Conservation (phyloP, 2,113 vertebrate genomes). For the Grammomys dolichurus region DNA sequence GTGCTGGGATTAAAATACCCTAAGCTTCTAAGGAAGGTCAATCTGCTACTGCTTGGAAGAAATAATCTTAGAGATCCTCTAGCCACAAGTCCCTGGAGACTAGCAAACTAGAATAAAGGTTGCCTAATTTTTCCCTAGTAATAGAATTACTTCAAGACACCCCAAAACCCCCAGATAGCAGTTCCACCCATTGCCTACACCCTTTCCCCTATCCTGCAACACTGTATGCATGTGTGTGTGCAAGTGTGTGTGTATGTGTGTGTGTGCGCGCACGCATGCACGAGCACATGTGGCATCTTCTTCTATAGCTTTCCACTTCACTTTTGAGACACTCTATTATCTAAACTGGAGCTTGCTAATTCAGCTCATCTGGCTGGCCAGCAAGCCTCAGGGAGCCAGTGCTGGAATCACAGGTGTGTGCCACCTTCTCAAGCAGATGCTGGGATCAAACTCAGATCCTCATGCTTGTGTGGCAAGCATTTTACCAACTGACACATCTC, state of each 20-base stretch:
- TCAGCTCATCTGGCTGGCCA: not conserved
- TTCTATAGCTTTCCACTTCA: not conserved
- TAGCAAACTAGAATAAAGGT: constrained; percentile 37
- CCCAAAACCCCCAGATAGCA: not conserved
- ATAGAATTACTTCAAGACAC: not conserved
- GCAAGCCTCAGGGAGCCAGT: not conserved
- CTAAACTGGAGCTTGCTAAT: not conserved
- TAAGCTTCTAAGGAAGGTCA: constrained; percentile 64
- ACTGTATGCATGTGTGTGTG: not conserved
- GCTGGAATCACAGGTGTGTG: not conserved
- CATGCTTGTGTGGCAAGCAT: not conserved
- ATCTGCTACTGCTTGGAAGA: constrained; percentile 7
- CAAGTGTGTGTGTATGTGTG: not conserved
- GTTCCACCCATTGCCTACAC: not conserved
- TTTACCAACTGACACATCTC: not conserved
- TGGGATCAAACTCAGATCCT: not conserved
- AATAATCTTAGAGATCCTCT: constrained; percentile 5
- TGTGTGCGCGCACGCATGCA: too few species aligned
- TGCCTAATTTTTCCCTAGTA: not conserved
- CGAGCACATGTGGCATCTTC: not conserved
- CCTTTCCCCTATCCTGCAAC: not conserved
- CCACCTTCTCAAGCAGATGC: not conserved
- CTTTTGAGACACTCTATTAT: not conserved
- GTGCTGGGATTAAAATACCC: constrained; percentile 42
- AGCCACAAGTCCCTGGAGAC: not conserved